A percentile compares a stretch with the other conserved stretches of the same genome.
Evolutionary conservation across 2,113 vertebrate genomes (phyloP).

Genomic region (Sinocyclocheilus anshuiensis): DNA sequence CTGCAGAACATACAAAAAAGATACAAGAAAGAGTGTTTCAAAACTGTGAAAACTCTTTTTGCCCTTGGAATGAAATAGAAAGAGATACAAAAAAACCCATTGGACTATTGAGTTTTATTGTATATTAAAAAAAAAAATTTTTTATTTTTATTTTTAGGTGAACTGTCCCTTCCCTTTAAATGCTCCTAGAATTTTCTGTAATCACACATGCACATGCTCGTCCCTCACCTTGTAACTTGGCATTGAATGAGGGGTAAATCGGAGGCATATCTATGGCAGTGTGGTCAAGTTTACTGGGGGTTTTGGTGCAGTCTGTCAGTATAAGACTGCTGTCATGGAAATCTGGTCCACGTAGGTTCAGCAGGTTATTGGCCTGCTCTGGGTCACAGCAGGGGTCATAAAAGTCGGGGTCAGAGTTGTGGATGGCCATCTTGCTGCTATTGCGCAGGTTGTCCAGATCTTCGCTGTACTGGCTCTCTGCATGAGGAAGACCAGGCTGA

Average conservation of each 20-base stretch:
- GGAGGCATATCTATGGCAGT: slow-evolving; percentile 85
- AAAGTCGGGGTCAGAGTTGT: slow-evolving; percentile 58
- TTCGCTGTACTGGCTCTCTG: slow-evolving; percentile 78
- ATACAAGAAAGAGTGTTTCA: background rate
- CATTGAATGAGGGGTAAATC: slow-evolving; percentile 82
- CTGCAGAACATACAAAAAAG: too few species aligned
- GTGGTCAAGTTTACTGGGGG: slow-evolving; percentile 78
- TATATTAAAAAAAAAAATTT: too few species aligned
- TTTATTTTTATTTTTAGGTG: background rate
- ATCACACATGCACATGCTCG: background rate
- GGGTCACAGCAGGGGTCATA: slow-evolving; percentile 68
- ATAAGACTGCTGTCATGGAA: slow-evolving; percentile 82
- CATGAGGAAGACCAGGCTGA: slow-evolving; percentile 74
- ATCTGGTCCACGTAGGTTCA: slow-evolving; percentile 70
- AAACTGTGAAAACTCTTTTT: background rate
- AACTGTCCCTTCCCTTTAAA: background rate
- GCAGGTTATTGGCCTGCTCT: slow-evolving; percentile 75
- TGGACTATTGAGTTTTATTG: background rate
- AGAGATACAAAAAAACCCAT: background rate
- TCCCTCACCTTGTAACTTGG: slow-evolving; percentile 83
- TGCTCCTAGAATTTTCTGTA: background rate
- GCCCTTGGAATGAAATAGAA: background rate
- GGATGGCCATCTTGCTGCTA: slow-evolving; percentile 83
- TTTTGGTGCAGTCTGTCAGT: slow-evolving; percentile 81
- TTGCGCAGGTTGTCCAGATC: slow-evolving; percentile 87